Evolutionary conservation across 2,888 invertebrate species (phyloP).

Genomic region (Schizotus pectinicornis): DNA sequence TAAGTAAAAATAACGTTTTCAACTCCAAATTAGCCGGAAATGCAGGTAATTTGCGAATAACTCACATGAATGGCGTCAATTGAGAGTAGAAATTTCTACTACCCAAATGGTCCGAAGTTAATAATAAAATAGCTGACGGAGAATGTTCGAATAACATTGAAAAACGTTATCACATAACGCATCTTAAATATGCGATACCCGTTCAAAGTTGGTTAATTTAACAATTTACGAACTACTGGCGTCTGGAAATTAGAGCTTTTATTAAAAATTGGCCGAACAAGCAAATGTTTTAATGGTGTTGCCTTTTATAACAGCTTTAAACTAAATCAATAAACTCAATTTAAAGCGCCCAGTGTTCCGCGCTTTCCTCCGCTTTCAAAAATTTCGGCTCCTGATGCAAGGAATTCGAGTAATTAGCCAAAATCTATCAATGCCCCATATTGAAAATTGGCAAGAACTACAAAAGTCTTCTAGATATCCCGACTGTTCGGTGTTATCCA

Average conservation of each 20-base stretch:
- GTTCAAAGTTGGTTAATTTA: slow-evolving; percentile 3
- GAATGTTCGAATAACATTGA: no score
- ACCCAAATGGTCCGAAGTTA: no score
- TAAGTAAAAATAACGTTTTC: no score
- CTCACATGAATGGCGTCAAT: no score
- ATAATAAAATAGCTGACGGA: no score
- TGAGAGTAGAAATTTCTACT: no score
- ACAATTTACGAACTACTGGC: slow-evolving; percentile 5
- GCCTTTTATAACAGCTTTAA: slow-evolving; percentile 21
- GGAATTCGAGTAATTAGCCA: neutral
- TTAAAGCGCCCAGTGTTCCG: slow-evolving; percentile 16
- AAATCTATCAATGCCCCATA: neutral
- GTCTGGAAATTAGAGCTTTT: slow-evolving; percentile 13
- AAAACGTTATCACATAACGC: no score
- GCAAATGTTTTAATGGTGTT: slow-evolving; percentile 16
- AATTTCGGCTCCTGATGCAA: neutral
- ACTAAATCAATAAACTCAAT: slow-evolving; percentile 21
- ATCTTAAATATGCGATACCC: neutral
- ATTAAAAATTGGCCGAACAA: slow-evolving; percentile 21
- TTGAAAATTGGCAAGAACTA: neutral
- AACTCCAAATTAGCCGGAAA: no score
- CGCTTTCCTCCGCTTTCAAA: slow-evolving; percentile 9
- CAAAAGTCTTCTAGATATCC: slow-evolving; percentile 1
- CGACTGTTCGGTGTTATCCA: slow-evolving; percentile 27
- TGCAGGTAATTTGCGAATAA: no score